Conservation (phyloP, 1,140 invertebrate genomes). For the Drosophila quadrilineata region DNA sequence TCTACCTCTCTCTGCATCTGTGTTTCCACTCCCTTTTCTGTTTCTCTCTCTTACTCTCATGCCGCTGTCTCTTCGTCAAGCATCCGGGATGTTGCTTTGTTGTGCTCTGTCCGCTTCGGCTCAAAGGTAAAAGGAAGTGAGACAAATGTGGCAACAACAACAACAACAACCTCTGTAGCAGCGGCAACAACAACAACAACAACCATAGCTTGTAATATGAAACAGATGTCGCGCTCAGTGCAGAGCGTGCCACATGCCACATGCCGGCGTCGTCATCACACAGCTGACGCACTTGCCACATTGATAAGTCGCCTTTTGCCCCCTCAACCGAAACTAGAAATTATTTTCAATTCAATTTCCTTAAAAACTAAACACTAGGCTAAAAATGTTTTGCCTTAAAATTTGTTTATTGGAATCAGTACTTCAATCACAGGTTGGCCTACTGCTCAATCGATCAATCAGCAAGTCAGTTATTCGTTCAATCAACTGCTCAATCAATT, state of each 20-base stretch:
- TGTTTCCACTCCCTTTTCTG: conserved; percentile 46
- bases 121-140: conserved; percentile 72
- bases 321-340: too few relatives aligned
- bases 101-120: too few relatives aligned
- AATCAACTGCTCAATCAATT: not conserved
- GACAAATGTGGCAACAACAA: conserved; percentile 59
- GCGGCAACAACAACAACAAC: conserved; percentile 9
- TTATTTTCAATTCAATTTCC: too few relatives aligned
- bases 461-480: not conserved
- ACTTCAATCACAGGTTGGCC: too few relatives aligned
- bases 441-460: not conserved
- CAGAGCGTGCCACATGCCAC: conserved; percentile 64
- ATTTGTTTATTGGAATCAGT: too few relatives aligned
- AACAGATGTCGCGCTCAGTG: conserved; percentile 57
- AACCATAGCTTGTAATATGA: conserved; percentile 50
- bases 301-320: too few relatives aligned
- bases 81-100: conserved; percentile 70
- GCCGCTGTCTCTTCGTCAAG: conserved; percentile 15
- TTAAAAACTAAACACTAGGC: too few relatives aligned
- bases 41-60: not conserved
- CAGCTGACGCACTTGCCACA: conserved; percentile 37
- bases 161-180: conserved; percentile 7
- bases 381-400: too few relatives aligned
- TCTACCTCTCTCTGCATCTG: too few relatives aligned
- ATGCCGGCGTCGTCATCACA: conserved; percentile 18